Base-by-base conservation (phyloP, 37 sponge, comb jelly and placozoan species). In the Oopsacas minuta region DNA sequence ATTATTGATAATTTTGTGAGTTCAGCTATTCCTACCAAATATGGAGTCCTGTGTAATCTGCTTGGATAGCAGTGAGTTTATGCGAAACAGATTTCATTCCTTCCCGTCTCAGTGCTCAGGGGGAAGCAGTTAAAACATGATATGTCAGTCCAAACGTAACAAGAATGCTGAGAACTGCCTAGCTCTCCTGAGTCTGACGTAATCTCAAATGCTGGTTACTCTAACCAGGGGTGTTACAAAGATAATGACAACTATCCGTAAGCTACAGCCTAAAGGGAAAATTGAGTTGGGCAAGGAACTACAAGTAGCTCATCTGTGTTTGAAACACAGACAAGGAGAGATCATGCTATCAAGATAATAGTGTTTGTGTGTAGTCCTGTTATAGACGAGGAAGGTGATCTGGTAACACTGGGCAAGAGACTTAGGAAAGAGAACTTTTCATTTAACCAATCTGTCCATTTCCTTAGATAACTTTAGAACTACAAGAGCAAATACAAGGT, bases 401-500 rank as follows among this genome's bases (percentile, higher is more conserved):
- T 98, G 85, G 83, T 85, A 35, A 88, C 85, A 52, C 82, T 98
- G 42, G 99, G 94, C 53, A 95, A 93, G 90, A 89, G 88, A 84
- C 83, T 98, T 81, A 98, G 93, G 85, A 98, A 98, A 83, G 96
- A 98, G 86, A 98, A 98, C n/a, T n/a, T n/a, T n/a, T n/a, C n/a
- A n/a, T n/a, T n/a, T n/a, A n/a, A n/a, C n/a, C n/a, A n/a, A n/a
- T n/a, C n/a, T 42, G 20, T 61, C 7, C 30, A 61, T 20, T 3
- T 34, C 75, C 20, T 25, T 34, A 61, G 75, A 12, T 61, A n/a
- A 25, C 75, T 7, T 61, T 61, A 61, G 75, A 61, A 34, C 5
- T 61, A 12, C 75, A 61, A 34, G 75, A 61, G 28, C 75, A 61
- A 61, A 34, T 61, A 3, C 75, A 61, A 34, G 30, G 5, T 61